Base-by-base conservation (phyloP, 2,888 invertebrate species). In the Nomada goodeniana region DNA sequence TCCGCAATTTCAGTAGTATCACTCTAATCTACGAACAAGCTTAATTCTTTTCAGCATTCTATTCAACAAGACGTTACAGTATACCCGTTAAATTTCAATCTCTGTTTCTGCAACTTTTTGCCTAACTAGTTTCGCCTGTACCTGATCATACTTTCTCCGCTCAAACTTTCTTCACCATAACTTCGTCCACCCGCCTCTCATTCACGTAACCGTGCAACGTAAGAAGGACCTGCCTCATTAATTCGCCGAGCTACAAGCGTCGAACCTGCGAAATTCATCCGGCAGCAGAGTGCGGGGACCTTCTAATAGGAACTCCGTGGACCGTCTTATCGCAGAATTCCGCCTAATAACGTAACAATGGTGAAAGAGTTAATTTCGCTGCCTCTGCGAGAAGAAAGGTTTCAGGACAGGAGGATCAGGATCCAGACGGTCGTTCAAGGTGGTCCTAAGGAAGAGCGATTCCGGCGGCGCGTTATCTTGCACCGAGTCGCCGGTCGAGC, bases 331-430 rank as follows among this genome's bases (percentile, higher is more conserved):
- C 80, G 23, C 26, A 10, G 18, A 44, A 44, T 29, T 52, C 36
- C 7, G 78, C 29, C 82, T 81, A 84, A 86, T 76, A 85, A 79
- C 79, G 77, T 84, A 83, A 88, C 84, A 87, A 87, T 78, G 83
- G 80, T 13, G 47, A 78, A 72, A 76, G 71, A 85, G 87, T 86
- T 89, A 86, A 88, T 87, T 89, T 80, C 36, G 83, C 72, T 80
- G 73, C 70, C 77, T 76, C 42, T 50, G 76, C 72, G 36, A 68
- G 76, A 64, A 76, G 76, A 80, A 69, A 84, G 68, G 57, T 29
- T 13, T 42, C 18, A 53, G 44, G 81, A 87, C 60, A 77, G 80
- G 76, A 69, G 50, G 64, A 55, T 53, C 70, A 72, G 61, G 65
- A 78, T 81, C 77, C 82, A 76, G 81, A 87, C 78, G 82, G 77